Evolutionary conservation across 92 coral and sea anemone genomes (phyloP).

Genomic region (Siderastrea radians): DNA sequence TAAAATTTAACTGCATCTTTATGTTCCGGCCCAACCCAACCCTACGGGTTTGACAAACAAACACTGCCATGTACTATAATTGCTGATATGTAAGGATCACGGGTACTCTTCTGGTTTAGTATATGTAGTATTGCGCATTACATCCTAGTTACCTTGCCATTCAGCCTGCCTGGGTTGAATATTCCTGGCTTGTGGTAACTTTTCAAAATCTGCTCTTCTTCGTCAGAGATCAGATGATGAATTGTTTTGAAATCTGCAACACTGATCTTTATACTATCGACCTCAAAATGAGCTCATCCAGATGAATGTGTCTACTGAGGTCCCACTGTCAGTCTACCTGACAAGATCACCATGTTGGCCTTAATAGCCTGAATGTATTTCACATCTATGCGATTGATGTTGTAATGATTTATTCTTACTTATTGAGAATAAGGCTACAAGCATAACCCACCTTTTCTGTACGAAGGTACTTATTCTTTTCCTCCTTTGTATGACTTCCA

Average conservation of each 20-base stretch:
- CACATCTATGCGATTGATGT: background rate
- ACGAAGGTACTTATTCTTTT: constrained; percentile 3
- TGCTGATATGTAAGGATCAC: background rate
- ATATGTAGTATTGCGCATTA: background rate
- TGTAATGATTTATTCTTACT: background rate
- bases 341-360: background rate
- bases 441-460: background rate
- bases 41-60: too few relatives aligned
- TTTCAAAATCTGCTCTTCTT: background rate
- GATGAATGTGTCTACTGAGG: background rate
- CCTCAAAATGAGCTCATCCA: background rate
- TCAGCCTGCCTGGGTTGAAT: background rate
- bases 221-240: background rate
- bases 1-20: too few relatives aligned
- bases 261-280: background rate
- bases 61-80: too few relatives aligned
- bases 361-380: background rate
- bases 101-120: background rate
- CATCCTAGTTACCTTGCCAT: background rate
- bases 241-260: constrained; percentile 22
- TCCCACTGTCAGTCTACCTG: constrained; percentile 1
- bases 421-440: background rate
- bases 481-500: background rate
- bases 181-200: background rate
- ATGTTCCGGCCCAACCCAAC: too few relatives aligned